A percentile compares a stretch with the other conserved stretches of the same genome.
These are phyloP conservation scores for Aporrectodea caliginosa DNA, from an alignment of 1,140 invertebrate genomes.

Conservation along the genomic window DNA sequence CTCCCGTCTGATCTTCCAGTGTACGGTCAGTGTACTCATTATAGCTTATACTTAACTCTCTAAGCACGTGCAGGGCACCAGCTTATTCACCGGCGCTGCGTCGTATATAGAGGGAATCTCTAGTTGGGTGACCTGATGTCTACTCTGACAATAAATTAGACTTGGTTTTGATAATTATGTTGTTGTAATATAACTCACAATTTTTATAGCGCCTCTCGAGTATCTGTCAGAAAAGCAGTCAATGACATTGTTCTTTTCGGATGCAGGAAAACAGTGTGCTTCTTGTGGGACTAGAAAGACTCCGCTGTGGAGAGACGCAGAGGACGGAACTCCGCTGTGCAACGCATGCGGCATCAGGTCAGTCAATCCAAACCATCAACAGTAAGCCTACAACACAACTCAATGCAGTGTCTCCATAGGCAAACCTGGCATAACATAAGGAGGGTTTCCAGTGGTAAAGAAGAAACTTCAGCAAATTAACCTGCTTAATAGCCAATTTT, in stretches of 20 bases:
- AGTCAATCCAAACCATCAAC: neutral
- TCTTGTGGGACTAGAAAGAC: conserved; percentile 53
- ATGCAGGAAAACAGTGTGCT: conserved; percentile 48
- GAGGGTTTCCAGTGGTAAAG: neutral
- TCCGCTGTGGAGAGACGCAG: conserved; percentile 55
- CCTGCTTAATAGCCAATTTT: neutral
- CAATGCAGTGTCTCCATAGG: neutral
- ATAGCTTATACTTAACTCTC: no score
- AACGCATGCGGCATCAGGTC: conserved; percentile 57
- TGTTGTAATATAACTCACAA: neutral
- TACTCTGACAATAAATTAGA: neutral
- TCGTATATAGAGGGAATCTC: neutral
- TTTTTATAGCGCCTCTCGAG: neutral
- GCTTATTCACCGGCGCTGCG: neutral
- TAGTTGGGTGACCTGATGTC: no score
- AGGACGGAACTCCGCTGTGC: conserved; percentile 55
- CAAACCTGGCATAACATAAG: neutral
- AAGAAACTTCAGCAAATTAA: neutral
- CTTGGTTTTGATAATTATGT: neutral
- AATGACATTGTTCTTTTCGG: neutral
- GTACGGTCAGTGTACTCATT: no score
- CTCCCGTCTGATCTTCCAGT: no score
- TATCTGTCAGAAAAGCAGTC: neutral
- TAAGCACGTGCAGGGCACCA: no score
- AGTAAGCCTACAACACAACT: neutral